Percentiles rank a stretch among this genome's conserved stretches.
These are phyloP conservation scores for Macrosteles quadrilineatus DNA, from an alignment of 1,140 invertebrate species.

Conservation along the genomic window DNA sequence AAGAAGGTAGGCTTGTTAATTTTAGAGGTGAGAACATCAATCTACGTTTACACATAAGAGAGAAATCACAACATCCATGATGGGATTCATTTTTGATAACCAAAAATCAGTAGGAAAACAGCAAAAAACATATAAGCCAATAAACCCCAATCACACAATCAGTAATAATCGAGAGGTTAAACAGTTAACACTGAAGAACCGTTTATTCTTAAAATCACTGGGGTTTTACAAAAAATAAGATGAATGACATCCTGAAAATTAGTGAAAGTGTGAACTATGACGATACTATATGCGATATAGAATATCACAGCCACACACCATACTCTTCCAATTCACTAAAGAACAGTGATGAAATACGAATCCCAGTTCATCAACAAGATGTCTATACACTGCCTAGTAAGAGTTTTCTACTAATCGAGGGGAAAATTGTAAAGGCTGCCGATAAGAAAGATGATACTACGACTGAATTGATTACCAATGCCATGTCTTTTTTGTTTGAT, in stretches of 20 bases:
- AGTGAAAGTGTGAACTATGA: conserved; percentile 36
- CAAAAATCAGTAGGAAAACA: neutral
- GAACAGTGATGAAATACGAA: conserved; percentile 41
- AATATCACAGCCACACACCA: conserved; percentile 47
- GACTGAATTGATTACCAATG: conserved; percentile 20
- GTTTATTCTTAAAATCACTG: conserved; percentile 35
- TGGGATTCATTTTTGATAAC: neutral
- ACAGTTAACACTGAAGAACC: conserved; percentile 38
- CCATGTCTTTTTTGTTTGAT: conserved; percentile 48
- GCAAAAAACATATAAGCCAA: too few species aligned
- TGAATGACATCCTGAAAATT: conserved; percentile 41
- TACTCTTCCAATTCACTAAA: conserved; percentile 45
- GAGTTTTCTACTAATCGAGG: conserved; percentile 47
- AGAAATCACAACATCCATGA: conserved; percentile 29
- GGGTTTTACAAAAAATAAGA: conserved; percentile 31
- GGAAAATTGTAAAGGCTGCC: conserved; percentile 25
- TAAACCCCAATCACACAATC: neutral
- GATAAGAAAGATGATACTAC: conserved; percentile 9
- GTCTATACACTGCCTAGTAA: conserved; percentile 44
- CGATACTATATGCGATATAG: conserved; percentile 45
- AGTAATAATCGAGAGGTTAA: conserved; percentile 6
- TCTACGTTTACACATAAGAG: conserved; percentile 27
- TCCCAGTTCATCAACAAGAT: conserved; percentile 49
- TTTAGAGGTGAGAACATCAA: conserved; percentile 39
- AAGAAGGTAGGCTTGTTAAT: conserved; percentile 36